Percentiles rank a stretch among this genome's conserved stretches.
phyloP scores from a whole-genome alignment of 2,888 invertebrate genomes.

The Calameuta idolon region DNA sequence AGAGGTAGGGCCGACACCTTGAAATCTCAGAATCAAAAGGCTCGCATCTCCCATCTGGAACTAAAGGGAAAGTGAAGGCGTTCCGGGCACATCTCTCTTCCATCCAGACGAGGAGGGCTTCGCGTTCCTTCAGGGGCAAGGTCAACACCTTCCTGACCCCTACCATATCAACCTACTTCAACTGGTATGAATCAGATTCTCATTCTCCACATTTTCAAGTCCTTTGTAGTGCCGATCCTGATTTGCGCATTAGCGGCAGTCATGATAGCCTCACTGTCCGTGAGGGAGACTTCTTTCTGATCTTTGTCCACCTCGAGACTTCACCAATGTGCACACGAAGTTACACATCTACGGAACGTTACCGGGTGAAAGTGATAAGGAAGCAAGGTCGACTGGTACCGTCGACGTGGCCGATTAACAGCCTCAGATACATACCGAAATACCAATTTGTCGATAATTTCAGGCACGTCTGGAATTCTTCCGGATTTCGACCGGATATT shows the following conservation, averaged over 20 bases:
- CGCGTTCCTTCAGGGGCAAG: conserved; percentile 43
- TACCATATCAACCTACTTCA: neutral
- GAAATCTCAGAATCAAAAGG: neutral
- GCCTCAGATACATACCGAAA: neutral
- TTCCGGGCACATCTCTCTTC: conserved; percentile 1
- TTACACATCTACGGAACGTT: conserved; percentile 31
- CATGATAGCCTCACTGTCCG: neutral
- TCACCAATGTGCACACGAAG: conserved; percentile 16
- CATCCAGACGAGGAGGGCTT: neutral
- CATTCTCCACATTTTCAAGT: neutral
- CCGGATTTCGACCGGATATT: neutral
- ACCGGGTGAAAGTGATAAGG: conserved; percentile 61
- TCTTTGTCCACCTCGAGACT: neutral
- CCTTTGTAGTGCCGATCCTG: neutral
- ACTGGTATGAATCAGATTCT: neutral
- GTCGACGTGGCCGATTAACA: neutral
- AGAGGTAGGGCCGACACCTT: neutral
- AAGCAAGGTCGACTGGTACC: conserved; percentile 53
- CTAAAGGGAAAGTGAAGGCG: conserved; percentile 12
- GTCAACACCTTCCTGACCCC: conserved; percentile 26
- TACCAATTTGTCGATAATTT: neutral
- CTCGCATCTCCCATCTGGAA: neutral
- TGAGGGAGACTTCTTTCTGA: neutral
- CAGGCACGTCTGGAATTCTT: neutral
- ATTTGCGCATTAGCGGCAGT: neutral